Percentiles rank a stretch among this genome's conserved stretches.
phyloP scores from a whole-genome alignment of 1,140 invertebrate genomes.

The Mizuhopecten yessoensis region DNA sequence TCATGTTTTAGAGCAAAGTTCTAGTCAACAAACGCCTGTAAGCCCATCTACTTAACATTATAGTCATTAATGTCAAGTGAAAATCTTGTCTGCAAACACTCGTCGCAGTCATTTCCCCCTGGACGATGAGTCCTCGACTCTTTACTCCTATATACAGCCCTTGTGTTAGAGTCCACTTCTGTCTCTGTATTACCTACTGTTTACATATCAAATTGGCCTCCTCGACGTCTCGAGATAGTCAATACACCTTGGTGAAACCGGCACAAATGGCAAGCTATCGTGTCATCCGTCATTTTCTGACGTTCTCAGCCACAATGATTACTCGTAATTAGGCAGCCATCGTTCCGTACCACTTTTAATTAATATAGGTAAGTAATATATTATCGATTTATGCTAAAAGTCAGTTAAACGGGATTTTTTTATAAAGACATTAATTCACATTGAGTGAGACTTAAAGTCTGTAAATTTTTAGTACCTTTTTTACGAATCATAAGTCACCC shows the following conservation, averaged over 20 bases:
- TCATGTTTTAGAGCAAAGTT: neutral
- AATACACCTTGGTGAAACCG: neutral
- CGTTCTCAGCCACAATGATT: neutral
- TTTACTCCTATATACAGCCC: neutral
- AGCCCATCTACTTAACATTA: neutral
- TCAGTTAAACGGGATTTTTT: neutral
- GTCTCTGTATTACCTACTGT: neutral
- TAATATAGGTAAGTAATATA: neutral
- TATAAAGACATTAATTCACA: too few relatives aligned
- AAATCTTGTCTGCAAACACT: constrained; percentile 17
- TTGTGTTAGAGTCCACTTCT: neutral
- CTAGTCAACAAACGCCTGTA: neutral
- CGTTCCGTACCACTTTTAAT: neutral
- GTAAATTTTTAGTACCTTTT: too few relatives aligned
- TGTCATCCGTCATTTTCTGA: neutral
- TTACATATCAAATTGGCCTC: neutral
- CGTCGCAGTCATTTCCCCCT: neutral
- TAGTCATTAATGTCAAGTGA: neutral
- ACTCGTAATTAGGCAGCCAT: neutral
- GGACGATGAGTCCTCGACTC: neutral
- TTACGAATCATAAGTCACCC: too few relatives aligned
- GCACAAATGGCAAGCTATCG: neutral
- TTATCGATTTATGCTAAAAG: neutral
- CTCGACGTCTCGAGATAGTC: neutral
- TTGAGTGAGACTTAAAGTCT: too few relatives aligned